These are phyloP conservation scores for Ceratosolen solmsi DNA, from an alignment of 1,140 invertebrate genomes.

Conservation along the genomic window DNA sequence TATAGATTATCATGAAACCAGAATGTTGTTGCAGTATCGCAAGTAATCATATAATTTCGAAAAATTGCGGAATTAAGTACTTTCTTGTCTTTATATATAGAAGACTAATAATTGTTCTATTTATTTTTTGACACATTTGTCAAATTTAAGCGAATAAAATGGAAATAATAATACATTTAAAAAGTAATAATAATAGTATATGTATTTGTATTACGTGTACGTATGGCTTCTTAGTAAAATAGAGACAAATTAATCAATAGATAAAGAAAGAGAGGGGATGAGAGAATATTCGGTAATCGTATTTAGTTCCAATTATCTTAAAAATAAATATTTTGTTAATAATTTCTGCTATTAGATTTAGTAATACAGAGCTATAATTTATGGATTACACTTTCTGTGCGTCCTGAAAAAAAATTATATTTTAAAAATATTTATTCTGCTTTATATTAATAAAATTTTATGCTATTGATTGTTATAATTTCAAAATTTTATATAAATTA, in stretches of 20 bases:
- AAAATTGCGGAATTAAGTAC: slow-evolving; percentile 43
- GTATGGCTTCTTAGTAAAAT: no score
- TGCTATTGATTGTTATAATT: not conserved
- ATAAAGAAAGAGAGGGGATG: no score
- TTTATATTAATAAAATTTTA: not conserved
- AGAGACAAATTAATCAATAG: no score
- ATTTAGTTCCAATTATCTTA: not conserved
- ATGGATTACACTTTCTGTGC: not conserved
- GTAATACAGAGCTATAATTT: not conserved
- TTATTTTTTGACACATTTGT: no score
- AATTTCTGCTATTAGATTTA: not conserved
- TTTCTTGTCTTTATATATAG: no score
- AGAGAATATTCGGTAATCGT: no score
- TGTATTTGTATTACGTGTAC: no score
- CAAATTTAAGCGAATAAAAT: no score
- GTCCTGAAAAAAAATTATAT: not conserved
- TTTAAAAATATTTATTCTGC: not conserved
- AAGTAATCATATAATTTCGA: slow-evolving; percentile 31
- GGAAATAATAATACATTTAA: no score
- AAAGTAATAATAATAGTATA: no score
- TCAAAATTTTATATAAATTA: slow-evolving; percentile 10
- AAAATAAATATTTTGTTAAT: not conserved
- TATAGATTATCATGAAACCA: slow-evolving; percentile 12
- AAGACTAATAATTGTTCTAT: no score
- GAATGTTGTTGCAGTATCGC: slow-evolving; percentile 37